A percentile compares a stretch with the other conserved stretches of the same genome.
Conservation (phyloP, 2,888 invertebrate species). For the Ectemnius cavifrons region DNA sequence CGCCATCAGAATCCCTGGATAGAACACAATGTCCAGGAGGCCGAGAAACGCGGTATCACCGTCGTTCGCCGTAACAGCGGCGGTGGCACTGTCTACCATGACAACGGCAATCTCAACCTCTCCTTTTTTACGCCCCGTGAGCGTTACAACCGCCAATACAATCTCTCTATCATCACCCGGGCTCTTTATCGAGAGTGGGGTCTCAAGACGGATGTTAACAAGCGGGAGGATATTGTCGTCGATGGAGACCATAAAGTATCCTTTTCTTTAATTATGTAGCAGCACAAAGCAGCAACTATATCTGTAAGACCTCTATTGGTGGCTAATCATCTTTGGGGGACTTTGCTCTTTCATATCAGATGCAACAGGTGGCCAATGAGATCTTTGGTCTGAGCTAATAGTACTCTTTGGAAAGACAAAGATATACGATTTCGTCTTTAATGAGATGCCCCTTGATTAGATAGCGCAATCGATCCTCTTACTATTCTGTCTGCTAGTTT, state of each 20-base stretch:
- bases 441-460: too few species aligned
- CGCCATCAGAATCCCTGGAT: conserved; percentile 98
- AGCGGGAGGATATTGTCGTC: conserved; percentile 92
- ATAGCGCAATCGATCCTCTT: too few species aligned
- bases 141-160: conserved; percentile 91
- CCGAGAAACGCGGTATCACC: conserved; percentile 84
- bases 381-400: too few species aligned
- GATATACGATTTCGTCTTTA: too few species aligned
- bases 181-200: conserved; percentile 91
- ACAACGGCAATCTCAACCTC: conserved; percentile 94
- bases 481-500: too few species aligned
- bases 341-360: too few species aligned
- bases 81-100: conserved; percentile 98
- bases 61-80: conserved; percentile 96
- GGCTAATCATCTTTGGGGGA: too few species aligned
- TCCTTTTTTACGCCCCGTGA: conserved; percentile 93
- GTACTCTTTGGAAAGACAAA: too few species aligned
- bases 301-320: too few species aligned
- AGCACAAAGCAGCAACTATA: too few species aligned
- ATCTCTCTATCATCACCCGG: conserved; percentile 91
- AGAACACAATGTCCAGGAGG: conserved; percentile 88
- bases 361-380: too few species aligned
- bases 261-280: conserved; percentile 63
- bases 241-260: conserved; percentile 88
- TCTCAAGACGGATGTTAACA: conserved; percentile 86